A percentile compares a stretch with the other conserved stretches of the same genome.
phyloP scores from a whole-genome alignment of 2,113 vertebrate species.

The Clinocottus analis region DNA sequence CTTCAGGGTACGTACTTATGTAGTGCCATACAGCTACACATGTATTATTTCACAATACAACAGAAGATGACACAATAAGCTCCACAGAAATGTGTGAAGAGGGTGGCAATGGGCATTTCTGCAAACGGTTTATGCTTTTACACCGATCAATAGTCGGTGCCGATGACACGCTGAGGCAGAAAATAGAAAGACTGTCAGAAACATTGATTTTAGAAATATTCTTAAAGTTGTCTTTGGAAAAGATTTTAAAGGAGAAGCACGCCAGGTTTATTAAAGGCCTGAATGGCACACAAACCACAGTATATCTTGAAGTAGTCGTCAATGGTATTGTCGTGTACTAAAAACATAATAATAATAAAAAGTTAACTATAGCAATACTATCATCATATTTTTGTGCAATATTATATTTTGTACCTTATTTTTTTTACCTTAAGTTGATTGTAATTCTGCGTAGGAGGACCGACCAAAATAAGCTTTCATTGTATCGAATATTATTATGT shows the following conservation, averaged over 20 bases:
- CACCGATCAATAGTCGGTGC: neutral
- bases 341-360: no score
- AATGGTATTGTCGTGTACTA: neutral
- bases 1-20: conserved; percentile 90
- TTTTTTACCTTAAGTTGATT: no score
- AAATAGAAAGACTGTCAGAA: neutral
- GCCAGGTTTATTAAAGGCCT: neutral
- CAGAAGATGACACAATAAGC: neutral
- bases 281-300: neutral
- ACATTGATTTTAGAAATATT: neutral
- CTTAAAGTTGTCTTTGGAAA: neutral
- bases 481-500: no score
- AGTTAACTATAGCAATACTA: no score
- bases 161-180: no score
- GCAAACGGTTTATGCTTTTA: neutral
- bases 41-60: neutral
- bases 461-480: no score
- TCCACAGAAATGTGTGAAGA: neutral
- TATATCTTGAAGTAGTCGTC: neutral
- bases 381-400: no score
- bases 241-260: neutral
- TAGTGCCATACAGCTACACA: neutral
- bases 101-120: neutral
- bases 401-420: no score
- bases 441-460: no score